These are phyloP conservation scores for Suncus etruscus DNA, from an alignment of 2,113 vertebrate genomes.

Conservation along the genomic window DNA sequence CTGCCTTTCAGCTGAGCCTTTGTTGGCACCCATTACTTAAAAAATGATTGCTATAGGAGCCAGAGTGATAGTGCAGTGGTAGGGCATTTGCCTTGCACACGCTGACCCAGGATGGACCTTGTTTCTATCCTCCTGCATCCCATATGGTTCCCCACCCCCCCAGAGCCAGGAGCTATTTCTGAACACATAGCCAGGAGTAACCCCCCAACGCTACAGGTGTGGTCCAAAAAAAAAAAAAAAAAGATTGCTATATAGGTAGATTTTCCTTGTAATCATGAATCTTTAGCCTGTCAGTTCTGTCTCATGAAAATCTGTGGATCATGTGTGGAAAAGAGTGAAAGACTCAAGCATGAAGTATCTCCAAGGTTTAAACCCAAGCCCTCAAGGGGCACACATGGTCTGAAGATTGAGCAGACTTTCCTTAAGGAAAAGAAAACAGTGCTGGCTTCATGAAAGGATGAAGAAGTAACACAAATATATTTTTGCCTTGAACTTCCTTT, in stretches of 20 bases:
- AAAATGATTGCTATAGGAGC: too few species aligned
- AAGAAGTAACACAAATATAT: neutral
- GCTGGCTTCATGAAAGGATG: too few species aligned
- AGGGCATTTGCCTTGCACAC: too few species aligned
- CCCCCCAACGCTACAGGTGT: too few species aligned
- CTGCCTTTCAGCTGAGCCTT: neutral
- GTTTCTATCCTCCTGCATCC: too few species aligned
- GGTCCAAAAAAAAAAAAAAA: neutral
- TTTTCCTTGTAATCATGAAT: neutral
- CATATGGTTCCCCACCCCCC: too few species aligned
- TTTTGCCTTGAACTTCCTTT: neutral
- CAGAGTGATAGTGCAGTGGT: too few species aligned
- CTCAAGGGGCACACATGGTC: rapidly evolving
- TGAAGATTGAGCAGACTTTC: neutral
- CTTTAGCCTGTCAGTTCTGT: neutral
- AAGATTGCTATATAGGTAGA: neutral
- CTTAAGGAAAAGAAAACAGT: neutral
- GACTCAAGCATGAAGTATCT: neutral
- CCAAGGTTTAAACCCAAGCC: neutral
- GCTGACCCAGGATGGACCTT: too few species aligned
- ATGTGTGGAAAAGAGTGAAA: neutral
- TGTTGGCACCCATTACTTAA: neutral
- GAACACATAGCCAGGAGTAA: too few species aligned
- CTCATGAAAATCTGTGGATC: neutral
- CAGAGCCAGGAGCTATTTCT: too few species aligned